Evolutionary conservation across 2,113 vertebrate species (phyloP).

Genomic region (Sardina pilchardus): DNA sequence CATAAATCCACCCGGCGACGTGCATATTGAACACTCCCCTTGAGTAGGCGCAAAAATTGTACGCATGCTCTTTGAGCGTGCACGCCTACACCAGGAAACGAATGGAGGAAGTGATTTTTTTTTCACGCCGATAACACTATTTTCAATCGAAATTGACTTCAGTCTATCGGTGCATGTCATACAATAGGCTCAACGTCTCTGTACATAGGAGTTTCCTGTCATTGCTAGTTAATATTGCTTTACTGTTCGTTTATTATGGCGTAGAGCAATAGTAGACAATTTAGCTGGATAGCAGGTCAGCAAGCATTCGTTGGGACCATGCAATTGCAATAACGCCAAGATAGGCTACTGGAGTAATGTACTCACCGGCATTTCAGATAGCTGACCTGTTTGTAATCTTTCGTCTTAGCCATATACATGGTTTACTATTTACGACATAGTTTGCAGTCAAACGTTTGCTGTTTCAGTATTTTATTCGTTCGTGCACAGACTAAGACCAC

Average conservation of each 20-base stretch:
- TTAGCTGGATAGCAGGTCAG: neutral
- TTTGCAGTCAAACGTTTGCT: neutral
- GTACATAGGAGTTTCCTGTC: neutral
- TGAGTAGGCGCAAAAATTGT: neutral
- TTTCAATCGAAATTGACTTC: neutral
- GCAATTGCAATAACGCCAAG: slow-evolving; percentile 1
- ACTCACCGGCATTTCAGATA: neutral
- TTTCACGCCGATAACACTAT: neutral
- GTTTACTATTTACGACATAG: neutral
- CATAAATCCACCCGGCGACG: neutral
- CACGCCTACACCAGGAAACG: slow-evolving; percentile 16
- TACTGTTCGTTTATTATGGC: neutral
- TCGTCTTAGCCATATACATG: neutral
- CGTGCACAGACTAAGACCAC: neutral
- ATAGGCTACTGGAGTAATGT: neutral
- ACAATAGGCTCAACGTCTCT: neutral
- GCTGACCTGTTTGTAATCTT: neutral
- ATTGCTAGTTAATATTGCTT: neutral
- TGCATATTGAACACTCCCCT: neutral
- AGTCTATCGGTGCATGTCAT: neutral
- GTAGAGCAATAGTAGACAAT: neutral
- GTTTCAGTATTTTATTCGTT: neutral
- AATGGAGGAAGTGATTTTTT: neutral
- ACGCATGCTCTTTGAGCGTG: neutral
- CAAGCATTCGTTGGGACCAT: neutral